phyloP scores from a whole-genome alignment of 2,888 invertebrate genomes.

The Heliconius aoede region DNA sequence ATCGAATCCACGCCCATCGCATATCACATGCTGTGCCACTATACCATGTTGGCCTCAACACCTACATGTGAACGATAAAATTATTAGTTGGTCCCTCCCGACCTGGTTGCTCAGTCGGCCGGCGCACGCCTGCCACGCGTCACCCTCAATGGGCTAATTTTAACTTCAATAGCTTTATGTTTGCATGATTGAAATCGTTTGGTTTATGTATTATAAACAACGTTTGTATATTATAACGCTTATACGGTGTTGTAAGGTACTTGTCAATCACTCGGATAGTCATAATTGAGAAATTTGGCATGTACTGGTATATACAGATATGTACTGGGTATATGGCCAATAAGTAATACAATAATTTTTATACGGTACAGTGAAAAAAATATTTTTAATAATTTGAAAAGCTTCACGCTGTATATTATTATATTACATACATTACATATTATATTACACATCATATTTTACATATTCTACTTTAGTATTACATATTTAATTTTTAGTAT shows the following conservation, averaged over 20 bases:
- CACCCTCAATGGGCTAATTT: conserved; percentile 41
- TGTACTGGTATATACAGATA: no score
- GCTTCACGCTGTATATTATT: no score
- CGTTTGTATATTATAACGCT: conserved; percentile 2
- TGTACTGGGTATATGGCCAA: no score
- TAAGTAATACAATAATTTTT: no score
- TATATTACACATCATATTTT: no score
- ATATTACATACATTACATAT: no score
- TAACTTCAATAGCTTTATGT: conserved; percentile 39
- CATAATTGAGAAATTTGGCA: no score
- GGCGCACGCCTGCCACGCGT: conserved; percentile 34
- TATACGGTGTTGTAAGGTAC: neutral
- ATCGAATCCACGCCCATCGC: neutral
- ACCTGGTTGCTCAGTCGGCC: conserved; percentile 37
- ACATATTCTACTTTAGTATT: no score
- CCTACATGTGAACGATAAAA: conserved; percentile 28
- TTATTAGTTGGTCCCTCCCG: conserved; percentile 27
- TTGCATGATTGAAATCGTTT: conserved; percentile 26
- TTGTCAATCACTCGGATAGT: neutral
- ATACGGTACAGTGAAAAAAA: no score
- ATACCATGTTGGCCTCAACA: neutral
- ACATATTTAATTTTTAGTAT: no score
- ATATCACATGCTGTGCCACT: neutral
- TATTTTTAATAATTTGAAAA: no score
- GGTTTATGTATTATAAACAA: conserved; percentile 21